Conservation (phyloP, 2,113 vertebrate genomes). For the Gorsachius goisagi region DNA sequence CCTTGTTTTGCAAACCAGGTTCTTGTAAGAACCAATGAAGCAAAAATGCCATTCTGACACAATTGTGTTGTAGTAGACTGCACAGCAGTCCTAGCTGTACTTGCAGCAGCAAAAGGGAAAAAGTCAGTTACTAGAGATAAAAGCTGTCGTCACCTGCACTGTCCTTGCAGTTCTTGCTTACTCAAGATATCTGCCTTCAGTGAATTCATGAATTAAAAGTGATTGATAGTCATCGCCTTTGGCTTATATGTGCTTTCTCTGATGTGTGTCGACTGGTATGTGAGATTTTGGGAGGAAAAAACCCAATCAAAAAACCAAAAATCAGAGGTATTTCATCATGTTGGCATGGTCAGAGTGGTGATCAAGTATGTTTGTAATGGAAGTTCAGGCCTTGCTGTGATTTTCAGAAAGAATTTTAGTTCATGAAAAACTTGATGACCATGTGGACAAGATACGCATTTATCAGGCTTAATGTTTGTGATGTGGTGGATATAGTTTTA, state of each 20-base stretch:
- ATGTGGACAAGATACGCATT: fast-evolving
- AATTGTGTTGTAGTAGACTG: background rate
- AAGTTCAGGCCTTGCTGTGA: background rate
- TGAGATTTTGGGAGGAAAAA: background rate
- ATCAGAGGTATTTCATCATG: background rate
- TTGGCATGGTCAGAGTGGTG: background rate
- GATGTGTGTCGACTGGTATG: background rate
- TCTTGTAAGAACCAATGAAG: background rate
- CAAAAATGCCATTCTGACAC: background rate
- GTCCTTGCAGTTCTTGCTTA: background rate
- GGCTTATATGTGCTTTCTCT: background rate
- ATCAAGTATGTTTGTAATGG: background rate
- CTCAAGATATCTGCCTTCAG: background rate
- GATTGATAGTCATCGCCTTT: background rate
- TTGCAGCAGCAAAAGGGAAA: background rate
- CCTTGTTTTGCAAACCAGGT: background rate
- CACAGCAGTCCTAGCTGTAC: background rate
- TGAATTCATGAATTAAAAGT: background rate
- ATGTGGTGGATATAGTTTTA: background rate
- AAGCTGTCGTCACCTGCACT: background rate
- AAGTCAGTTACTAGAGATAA: background rate
- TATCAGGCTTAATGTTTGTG: background rate
- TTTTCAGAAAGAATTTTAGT: background rate
- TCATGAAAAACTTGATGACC: background rate
- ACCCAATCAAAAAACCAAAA: background rate